phyloP scores from a whole-genome alignment of 2,888 invertebrate genomes.

The Lottia scabra region DNA sequence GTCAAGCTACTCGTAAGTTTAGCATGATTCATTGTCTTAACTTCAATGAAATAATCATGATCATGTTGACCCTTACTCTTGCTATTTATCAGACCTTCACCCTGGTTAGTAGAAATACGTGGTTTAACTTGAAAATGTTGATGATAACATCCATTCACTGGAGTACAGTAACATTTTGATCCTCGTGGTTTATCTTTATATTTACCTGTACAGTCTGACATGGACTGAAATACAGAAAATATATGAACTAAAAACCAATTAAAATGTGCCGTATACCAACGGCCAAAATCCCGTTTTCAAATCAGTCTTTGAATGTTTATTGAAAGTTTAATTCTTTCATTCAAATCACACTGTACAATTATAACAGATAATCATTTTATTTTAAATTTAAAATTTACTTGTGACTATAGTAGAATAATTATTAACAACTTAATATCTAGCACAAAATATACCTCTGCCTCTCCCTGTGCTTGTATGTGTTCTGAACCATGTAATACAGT shows the following conservation, averaged over 20 bases:
- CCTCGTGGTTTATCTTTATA: conserved; percentile 33
- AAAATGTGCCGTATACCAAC: no score
- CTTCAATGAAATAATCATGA: conserved; percentile 44
- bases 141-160: conserved; percentile 41
- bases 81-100: conserved; percentile 32
- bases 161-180: conserved; percentile 45
- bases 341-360: neutral
- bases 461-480: conserved; percentile 24
- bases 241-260: neutral
- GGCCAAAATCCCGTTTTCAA: no score
- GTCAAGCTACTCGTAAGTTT: conserved; percentile 29
- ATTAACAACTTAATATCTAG: no score
- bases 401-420: no score
- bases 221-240: conserved; percentile 17
- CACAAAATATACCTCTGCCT: conserved; percentile 17
- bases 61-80: conserved; percentile 40
- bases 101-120: neutral
- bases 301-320: neutral
- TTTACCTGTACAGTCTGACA: conserved; percentile 27
- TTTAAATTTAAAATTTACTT: no score
- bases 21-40: conserved; percentile 43
- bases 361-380: no score
- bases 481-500: conserved; percentile 34
- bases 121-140: conserved; percentile 41
- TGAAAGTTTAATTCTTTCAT: neutral